A percentile compares a stretch with the other conserved stretches of the same genome.
Evolutionary conservation across 2,888 invertebrate genomes (phyloP).

Genomic region (Chloroclystis v-ata): DNA sequence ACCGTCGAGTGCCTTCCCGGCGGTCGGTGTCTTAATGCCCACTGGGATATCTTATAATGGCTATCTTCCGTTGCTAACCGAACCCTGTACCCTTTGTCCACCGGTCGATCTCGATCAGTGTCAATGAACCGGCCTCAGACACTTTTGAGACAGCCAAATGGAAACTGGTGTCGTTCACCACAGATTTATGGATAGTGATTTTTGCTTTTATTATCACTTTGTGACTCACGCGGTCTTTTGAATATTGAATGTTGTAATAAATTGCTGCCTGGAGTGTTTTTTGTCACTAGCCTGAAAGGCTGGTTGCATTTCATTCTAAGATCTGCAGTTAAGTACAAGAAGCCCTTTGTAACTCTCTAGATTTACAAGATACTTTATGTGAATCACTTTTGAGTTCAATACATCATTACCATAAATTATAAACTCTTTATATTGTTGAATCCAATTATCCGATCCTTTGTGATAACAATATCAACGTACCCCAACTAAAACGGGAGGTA

Average conservation of each 20-base stretch:
- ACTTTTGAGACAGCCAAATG: slow-evolving; percentile 24
- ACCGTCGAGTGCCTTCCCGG: slow-evolving; percentile 13
- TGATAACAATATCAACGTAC: background rate
- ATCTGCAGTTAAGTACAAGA: background rate
- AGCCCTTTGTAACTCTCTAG: background rate
- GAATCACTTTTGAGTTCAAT: background rate
- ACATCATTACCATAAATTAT: background rate
- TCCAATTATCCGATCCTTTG: background rate
- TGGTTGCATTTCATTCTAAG: background rate
- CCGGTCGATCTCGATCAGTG: slow-evolving; percentile 39
- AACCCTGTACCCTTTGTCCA: slow-evolving; percentile 44
- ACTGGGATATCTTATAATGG: slow-evolving; percentile 48
- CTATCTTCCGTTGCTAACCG: slow-evolving; percentile 52
- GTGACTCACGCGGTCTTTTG: slow-evolving; percentile 12
- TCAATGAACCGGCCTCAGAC: slow-evolving; percentile 43
- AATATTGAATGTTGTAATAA: slow-evolving; percentile 15
- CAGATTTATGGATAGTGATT: slow-evolving; percentile 22
- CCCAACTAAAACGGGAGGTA: slow-evolving; percentile 2
- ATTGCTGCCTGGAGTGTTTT: slow-evolving; percentile 7
- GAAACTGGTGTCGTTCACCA: slow-evolving; percentile 22
- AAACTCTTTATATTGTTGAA: background rate
- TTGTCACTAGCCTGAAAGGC: background rate
- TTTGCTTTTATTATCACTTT: slow-evolving; percentile 15
- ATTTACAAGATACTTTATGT: slow-evolving; percentile 3
- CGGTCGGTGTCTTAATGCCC: slow-evolving; percentile 32